Base-by-base conservation (phyloP, 2,113 vertebrate genomes). In the Neoarius graeffei region DNA sequence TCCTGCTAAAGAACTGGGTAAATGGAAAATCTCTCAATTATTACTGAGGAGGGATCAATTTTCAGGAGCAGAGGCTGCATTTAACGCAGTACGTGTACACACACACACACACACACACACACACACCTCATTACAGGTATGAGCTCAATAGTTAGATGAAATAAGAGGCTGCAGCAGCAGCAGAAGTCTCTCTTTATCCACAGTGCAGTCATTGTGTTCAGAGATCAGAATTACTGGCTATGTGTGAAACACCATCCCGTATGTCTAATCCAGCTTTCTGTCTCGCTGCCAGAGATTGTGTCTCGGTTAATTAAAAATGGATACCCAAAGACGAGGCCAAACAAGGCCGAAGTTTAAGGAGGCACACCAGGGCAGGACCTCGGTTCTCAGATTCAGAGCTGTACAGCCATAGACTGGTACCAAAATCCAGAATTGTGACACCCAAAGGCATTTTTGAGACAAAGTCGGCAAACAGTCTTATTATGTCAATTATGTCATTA, bases 11-110 rank as follows among this genome's bases (percentile, higher is more conserved):
- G 81, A 91, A 93, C 91, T 87, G 90, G 86, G 91, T 91, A 94
- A 94, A 94, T 93, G 95, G 94, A 95, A 95, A 95, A 92, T 93
- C 94, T 94, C 93, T 96, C 93, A 95, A 95, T 95, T 94, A 96
- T 96, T 96, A 96, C 95, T 95, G 95, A 95, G 93, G 91, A 86
- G 89, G 91, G 95, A 95, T 95, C 94, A 4, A 82, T 90, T 95
- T 95, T 52, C 82, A 83, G 93, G 89, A 91, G 91, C 84, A 83
- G 90, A 92, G 93, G 90, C 89, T 87, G 86, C 88, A 89, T 91
- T 88, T 89, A 90, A 91, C 90, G 91, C 86, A 89, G 69, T 9
- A 88, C 88, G 81, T 66, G 57, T 66, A 86, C 67, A 23, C 42
- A 89, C 52, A 86, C 79, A 85, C 83, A 91, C 88, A 86, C 83